A percentile compares a stretch with the other conserved stretches of the same genome.
Evolutionary conservation across 2,797 vertebrate species (phyloP).

Genomic region (Leuciscus waleckii): DNA sequence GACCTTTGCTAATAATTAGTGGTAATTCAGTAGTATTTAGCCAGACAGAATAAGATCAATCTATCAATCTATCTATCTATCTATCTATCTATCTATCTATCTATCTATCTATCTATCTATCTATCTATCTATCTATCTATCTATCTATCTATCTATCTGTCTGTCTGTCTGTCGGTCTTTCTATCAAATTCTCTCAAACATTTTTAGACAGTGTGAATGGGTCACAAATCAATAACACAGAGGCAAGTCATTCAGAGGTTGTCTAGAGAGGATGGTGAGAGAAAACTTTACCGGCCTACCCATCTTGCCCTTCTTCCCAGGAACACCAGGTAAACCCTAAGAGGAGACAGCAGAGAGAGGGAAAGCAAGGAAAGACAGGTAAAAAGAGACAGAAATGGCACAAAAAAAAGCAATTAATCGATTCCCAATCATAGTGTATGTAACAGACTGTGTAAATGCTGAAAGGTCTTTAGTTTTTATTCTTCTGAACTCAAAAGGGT

Average conservation of each 20-base stretch:
- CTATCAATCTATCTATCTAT: neutral
- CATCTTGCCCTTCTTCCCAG: slow-evolving; percentile 99
- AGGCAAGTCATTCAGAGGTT: slow-evolving; percentile 61
- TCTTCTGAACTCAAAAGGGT: slow-evolving; percentile 36
- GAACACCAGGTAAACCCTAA: slow-evolving; percentile 93
- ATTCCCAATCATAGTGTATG: slow-evolving; percentile 27
- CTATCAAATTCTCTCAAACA: neutral
- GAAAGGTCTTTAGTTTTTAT: slow-evolving; percentile 26
- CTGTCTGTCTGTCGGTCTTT: accelerated
- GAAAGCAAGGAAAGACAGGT: slow-evolving; percentile 50
- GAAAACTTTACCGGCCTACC: slow-evolving; percentile 99
- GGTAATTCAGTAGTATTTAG: neutral
- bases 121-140: too few species aligned
- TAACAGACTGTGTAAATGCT: slow-evolving; percentile 29
- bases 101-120: neutral
- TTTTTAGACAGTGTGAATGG: slow-evolving; percentile 10
- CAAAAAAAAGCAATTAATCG: slow-evolving; percentile 23
- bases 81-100: neutral
- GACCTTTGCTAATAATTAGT: neutral
- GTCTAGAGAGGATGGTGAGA: slow-evolving; percentile 92
- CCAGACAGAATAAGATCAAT: neutral
- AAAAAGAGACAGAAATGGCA: slow-evolving; percentile 53
- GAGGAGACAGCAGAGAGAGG: slow-evolving; percentile 55
- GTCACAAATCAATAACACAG: slow-evolving; percentile 46
- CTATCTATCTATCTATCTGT: accelerated